Evolutionary conservation across 2,797 vertebrate genomes (phyloP).

Genomic region (Apogon talboti): DNA sequence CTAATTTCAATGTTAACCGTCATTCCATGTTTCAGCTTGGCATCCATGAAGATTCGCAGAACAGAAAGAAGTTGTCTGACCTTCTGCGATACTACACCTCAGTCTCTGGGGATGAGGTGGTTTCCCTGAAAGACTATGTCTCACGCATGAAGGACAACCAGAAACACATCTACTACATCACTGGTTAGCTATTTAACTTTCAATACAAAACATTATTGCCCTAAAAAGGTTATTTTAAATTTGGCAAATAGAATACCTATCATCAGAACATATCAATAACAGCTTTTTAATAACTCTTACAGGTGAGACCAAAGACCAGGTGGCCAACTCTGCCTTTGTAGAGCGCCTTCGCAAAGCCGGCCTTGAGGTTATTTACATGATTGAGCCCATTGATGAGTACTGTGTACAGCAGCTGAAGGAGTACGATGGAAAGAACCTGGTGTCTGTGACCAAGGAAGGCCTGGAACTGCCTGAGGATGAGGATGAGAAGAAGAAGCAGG

Average conservation of each 20-base stretch:
- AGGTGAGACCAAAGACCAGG: conserved; percentile 92
- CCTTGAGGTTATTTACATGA: conserved; percentile 90
- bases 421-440: conserved; percentile 92
- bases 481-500: conserved; percentile 93
- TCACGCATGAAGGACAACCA: conserved; percentile 95
- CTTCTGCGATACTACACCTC: conserved; percentile 91
- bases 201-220: too few species aligned
- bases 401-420: conserved; percentile 92
- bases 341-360: conserved; percentile 88
- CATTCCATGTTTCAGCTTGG: conserved; percentile 81
- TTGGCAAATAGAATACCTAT: too few species aligned
- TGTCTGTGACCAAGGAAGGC: conserved; percentile 95
- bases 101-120: conserved; percentile 93
- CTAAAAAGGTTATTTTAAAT: too few species aligned
- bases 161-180: conserved; percentile 91
- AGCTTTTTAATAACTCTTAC: not conserved
- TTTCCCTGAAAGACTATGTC: conserved; percentile 93
- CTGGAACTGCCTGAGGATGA: conserved; percentile 96
- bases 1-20: not conserved
- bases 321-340: conserved; percentile 89
- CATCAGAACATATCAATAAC: too few species aligned
- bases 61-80: conserved; percentile 92
- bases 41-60: conserved; percentile 93
- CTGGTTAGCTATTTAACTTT: conserved; percentile 49
- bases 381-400: conserved; percentile 91